These are phyloP conservation scores for Euclidia mi DNA, from an alignment of 2,888 invertebrate genomes.

Conservation along the genomic window DNA sequence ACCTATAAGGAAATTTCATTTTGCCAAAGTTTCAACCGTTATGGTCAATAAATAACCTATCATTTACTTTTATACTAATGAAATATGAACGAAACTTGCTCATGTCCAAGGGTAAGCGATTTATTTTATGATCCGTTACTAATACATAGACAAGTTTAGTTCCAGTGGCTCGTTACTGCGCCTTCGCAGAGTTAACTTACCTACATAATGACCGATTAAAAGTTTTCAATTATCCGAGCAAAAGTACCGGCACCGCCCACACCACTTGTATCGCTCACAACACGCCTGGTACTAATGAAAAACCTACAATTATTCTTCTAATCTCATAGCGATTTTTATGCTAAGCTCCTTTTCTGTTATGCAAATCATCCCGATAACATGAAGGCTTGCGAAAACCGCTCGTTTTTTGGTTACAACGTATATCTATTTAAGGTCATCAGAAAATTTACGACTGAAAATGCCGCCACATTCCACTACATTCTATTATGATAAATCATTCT, in stretches of 20 bases:
- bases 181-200: slow-evolving; percentile 12
- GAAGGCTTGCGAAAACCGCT: slow-evolving; percentile 21
- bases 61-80: slow-evolving; percentile 58
- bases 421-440: too few species aligned
- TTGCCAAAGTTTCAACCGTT: slow-evolving; percentile 68
- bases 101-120: too few species aligned
- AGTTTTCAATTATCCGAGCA: not conserved
- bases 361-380: slow-evolving; percentile 41
- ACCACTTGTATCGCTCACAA: slow-evolving; percentile 3
- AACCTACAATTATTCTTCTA: slow-evolving; percentile 18
- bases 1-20: slow-evolving; percentile 63
- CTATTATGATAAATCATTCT: too few species aligned
- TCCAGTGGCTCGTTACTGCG: slow-evolving; percentile 5
- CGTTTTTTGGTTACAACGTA: slow-evolving; percentile 21
- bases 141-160: slow-evolving; percentile 21
- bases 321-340: slow-evolving; percentile 15
- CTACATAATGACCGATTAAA: not conserved
- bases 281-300: slow-evolving; percentile 11
- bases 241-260: not conserved
- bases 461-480: too few species aligned
- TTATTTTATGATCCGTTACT: slow-evolving; percentile 24
- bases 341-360: slow-evolving; percentile 45
- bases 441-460: too few species aligned
- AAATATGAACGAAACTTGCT: slow-evolving; percentile 28
- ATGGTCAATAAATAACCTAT: slow-evolving; percentile 70